Evolutionary conservation across 2,888 invertebrate species (phyloP), one percentile per base, ranked within the genome.

Genomic region (Neuroscelio doddi): DNA sequence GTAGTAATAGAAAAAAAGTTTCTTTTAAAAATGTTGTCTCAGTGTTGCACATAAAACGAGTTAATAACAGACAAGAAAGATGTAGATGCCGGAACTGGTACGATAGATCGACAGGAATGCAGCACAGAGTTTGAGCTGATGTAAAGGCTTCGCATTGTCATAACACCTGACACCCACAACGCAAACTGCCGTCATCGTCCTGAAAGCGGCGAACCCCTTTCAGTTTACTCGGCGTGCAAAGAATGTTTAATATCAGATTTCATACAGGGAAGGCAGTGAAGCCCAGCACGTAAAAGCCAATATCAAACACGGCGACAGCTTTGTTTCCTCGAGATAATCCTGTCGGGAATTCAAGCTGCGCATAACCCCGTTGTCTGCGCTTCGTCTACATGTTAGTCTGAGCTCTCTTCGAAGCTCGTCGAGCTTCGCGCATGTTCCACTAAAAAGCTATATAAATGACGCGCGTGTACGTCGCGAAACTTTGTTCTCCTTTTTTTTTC

Each of bases 251-350:
- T 68, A 68, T 68, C 68, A 68, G 68, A 68, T 68, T 62, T 68
- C 68, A 64, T 64, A 64, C 64, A 55, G 53, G 38, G 50, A 34
- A 55, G 58, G 59, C 59, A 56, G 51, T 45, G 57, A 49, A 59
- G 51, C 59, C 53, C 65, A 51, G 71, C 72, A 71, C 73, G 77
- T 74, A 79, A 79, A 80, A 77, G 77, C 79, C 76, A 74, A 79
- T 82, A 82, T 82, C 80, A 82, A 82, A 78, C 79, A 76, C 74
- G 78, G 71, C 73, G 79, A 80, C 80, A 78, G 82, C 80, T 81
- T 81, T 81, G 82, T 81, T 81, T 80, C 77, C 69, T 64, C 70
- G 70, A 70, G 76, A 77, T 81, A 80, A 82, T 80, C 80, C 81
- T 72, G 75, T 68, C 70, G 78, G 78, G 78, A 80, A 80, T 80